phyloP scores from a whole-genome alignment of 2,797 vertebrate species.

The Petrocephalus schoutedeni region DNA sequence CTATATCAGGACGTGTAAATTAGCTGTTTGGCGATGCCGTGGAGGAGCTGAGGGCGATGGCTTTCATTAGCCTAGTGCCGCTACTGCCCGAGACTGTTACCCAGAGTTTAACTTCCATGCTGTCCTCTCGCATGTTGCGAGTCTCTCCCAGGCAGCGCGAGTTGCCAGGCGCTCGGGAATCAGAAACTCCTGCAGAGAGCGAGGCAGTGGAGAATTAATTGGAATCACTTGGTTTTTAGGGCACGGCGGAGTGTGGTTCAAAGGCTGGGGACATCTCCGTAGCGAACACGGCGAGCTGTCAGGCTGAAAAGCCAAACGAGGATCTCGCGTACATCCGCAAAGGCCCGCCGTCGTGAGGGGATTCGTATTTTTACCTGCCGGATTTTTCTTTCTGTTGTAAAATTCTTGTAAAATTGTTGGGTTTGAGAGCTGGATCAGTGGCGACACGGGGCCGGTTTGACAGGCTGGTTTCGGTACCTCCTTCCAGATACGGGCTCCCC shows the following conservation, averaged over 20 bases:
- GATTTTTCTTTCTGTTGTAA: not conserved
- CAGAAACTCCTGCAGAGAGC: not conserved
- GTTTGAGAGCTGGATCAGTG: not conserved
- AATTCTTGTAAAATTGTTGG: not conserved
- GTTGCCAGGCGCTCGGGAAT: not conserved
- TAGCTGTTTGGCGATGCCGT: not conserved
- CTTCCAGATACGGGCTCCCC: not conserved
- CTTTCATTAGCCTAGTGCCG: not conserved
- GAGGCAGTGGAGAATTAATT: not conserved
- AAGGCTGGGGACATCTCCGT: not conserved
- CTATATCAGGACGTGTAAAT: not conserved
- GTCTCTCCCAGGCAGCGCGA: not conserved
- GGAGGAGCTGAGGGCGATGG: not conserved
- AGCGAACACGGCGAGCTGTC: not conserved
- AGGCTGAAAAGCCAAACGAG: constrained; percentile 1
- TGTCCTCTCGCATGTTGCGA: not conserved
- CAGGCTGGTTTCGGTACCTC: not conserved
- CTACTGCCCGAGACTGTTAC: not conserved
- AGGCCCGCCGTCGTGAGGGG: not conserved
- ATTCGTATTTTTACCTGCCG: not conserved
- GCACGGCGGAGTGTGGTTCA: not conserved
- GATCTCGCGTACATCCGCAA: not conserved
- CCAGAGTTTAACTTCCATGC: not conserved
- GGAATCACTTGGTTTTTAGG: constrained; percentile 3
- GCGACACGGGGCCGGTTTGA: not conserved